These are phyloP conservation scores for Pomatostomus ruficeps DNA, from an alignment of 2,113 vertebrate genomes.

Conservation along the genomic window DNA sequence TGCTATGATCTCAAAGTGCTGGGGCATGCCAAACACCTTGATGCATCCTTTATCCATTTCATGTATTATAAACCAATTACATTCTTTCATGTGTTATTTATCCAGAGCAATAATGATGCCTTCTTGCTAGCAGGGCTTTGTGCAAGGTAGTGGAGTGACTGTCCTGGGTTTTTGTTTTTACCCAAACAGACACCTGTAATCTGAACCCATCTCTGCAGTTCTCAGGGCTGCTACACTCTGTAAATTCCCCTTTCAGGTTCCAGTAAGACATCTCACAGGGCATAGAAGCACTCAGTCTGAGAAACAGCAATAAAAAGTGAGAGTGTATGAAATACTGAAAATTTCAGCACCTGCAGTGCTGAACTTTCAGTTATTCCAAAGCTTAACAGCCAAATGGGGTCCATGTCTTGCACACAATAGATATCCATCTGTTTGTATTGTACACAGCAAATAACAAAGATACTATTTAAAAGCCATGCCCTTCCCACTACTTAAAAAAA, in stretches of 20 bases:
- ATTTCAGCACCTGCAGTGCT: not conserved
- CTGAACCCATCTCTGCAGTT: not conserved
- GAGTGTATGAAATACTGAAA: not conserved
- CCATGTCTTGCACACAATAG: not conserved
- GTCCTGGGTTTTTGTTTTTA: not conserved
- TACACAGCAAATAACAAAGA: not conserved
- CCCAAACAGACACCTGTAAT: not conserved
- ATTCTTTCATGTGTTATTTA: not conserved
- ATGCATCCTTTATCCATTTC: not conserved
- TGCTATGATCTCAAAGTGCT: not conserved
- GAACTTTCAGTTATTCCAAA: not conserved
- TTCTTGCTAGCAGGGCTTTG: not conserved
- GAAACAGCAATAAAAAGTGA: not conserved
- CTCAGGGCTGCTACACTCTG: not conserved
- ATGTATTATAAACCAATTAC: not conserved
- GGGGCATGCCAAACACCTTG: not conserved
- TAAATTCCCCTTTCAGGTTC: not conserved
- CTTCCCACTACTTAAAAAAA: not conserved
- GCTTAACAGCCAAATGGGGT: not conserved
- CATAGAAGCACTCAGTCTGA: not conserved
- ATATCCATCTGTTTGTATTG: not conserved
- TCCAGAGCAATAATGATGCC: not conserved
- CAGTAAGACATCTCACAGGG: not conserved
- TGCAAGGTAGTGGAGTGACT: not conserved
- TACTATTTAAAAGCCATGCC: not conserved